Conservation (phyloP, 2,797 vertebrate species). For the Leptatherina wallacei region DNA sequence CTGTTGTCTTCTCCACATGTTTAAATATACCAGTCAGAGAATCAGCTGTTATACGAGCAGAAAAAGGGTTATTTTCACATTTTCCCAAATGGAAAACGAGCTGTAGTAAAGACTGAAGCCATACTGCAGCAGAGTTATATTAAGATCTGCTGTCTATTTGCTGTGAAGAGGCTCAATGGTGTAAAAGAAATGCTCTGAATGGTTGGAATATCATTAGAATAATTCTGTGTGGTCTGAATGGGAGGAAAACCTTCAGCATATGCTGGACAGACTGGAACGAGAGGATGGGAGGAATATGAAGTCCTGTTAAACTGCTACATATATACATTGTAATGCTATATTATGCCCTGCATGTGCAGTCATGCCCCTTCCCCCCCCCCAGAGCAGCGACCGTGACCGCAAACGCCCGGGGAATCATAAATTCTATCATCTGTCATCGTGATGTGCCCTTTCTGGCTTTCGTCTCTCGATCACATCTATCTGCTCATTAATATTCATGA, state of each 20-base stretch:
- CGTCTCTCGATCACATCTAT: conserved; percentile 17
- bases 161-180: not conserved
- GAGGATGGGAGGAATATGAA: not conserved
- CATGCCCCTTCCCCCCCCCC: conserved; percentile 24
- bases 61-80: not conserved
- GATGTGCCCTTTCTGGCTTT: conserved; percentile 10
- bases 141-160: not conserved
- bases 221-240: not conserved
- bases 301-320: not conserved
- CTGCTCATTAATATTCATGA: conserved; percentile 67
- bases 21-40: not conserved
- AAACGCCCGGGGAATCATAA: conserved; percentile 13
- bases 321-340: not conserved
- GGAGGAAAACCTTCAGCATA: conserved; percentile 7
- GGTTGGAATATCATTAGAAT: not conserved
- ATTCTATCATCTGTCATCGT: conserved; percentile 32
- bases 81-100: not conserved
- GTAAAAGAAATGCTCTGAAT: not conserved
- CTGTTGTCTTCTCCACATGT: not conserved
- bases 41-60: not conserved
- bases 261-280: not conserved
- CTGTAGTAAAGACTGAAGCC: not conserved
- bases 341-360: conserved; percentile 24
- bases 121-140: not conserved
- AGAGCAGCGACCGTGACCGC: conserved; percentile 25